Evolutionary conservation across 2,888 invertebrate genomes (phyloP), one percentile per base, ranked within the genome.

Genomic region (Rapana venosa): DNA sequence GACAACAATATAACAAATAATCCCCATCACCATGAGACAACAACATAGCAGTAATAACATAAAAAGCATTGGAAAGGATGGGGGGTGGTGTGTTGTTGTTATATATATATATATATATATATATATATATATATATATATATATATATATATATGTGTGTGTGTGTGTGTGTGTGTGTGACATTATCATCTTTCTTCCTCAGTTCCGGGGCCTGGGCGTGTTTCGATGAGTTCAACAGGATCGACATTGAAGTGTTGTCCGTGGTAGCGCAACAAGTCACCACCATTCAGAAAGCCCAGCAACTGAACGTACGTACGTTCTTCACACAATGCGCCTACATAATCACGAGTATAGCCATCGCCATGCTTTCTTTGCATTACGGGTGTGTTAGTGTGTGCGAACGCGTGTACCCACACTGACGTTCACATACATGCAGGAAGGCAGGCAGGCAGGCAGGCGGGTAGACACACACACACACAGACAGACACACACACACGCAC

Each of bases 151-250:
- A 26, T 66, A 26, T 61, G 61, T 61, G 61, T 61, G 61, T 61
- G 61, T 61, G 61, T 61, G 61, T 61, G 61, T 61, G 61, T 61
- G 61, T 61, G 61, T 61, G 61, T 61, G 61, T n/a, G n/a, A n/a
- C n/a, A n/a, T 5, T 47, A 47, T 47, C 66, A 13, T 5, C 22
- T 35, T 26, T 74, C 26, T 4, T 17, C n/a, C 26, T 36, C 92
- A 96, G 96, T 92, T 97, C 98, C 1, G 98, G 98, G 20, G 98
- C 98, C 0, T 96, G 96, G 96, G 96, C 96, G 70, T 96, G 96
- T 93, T 96, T 96, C 93, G 96, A 96, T 91, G 96, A 96, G 93
- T 96, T 96, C 94, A 96, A 96, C 93, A 95, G 96, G 90, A 96
- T 96, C 84, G 96, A 96, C 93, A 95, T 96, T 92, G 96, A 96